These are phyloP conservation scores for Macrobrachium nipponense DNA, from an alignment of 1,140 invertebrate genomes.

Conservation along the genomic window DNA sequence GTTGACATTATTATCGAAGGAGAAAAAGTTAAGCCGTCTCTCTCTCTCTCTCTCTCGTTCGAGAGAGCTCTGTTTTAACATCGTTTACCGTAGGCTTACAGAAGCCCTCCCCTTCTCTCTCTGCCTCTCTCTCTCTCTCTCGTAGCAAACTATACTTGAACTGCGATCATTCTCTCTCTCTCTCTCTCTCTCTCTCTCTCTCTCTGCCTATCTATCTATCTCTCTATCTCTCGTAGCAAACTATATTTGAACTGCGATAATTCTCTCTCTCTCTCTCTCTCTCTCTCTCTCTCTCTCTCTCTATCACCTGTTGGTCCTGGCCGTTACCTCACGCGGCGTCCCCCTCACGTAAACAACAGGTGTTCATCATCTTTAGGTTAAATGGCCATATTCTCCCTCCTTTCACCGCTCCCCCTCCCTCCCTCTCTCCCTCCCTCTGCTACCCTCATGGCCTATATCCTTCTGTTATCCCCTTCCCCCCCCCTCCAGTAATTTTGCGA, in stretches of 20 bases:
- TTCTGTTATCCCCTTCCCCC: background rate
- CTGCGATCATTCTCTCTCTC: background rate
- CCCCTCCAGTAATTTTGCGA: background rate
- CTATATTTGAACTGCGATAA: background rate
- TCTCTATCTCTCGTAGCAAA: constrained; percentile 4
- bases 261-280: constrained; percentile 36
- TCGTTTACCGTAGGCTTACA: too few species aligned
- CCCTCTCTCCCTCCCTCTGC: background rate
- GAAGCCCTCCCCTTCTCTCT: background rate
- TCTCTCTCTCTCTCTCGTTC: background rate
- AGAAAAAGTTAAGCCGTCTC: background rate
- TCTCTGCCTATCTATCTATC: background rate
- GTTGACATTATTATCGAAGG: too few species aligned
- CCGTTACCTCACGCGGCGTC: background rate
- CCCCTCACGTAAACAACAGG: too few species aligned
- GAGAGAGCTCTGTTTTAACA: too few species aligned
- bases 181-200: background rate
- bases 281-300: constrained; percentile 41
- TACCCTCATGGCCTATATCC: background rate
- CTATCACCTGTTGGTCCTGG: constrained; percentile 10
- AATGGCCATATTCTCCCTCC: too few species aligned
- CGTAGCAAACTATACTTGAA: background rate
- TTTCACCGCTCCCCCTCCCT: too few species aligned
- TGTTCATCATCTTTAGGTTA: too few species aligned
- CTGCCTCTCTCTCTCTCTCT: too few species aligned